phyloP scores from a whole-genome alignment of 37 sponge, comb jelly and placozoan genomes.

The Bolinopsis microptera region DNA sequence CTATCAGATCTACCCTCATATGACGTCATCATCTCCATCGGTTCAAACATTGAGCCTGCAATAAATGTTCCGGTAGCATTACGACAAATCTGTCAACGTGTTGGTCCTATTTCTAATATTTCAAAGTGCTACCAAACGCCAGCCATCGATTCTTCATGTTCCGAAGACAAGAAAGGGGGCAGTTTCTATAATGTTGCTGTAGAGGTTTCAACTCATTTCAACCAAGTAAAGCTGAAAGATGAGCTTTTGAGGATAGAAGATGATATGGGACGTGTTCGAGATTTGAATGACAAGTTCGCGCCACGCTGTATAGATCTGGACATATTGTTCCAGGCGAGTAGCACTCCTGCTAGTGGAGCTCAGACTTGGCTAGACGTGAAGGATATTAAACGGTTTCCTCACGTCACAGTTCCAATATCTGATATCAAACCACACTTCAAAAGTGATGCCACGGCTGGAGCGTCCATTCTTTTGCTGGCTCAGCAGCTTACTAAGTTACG shows the following conservation, averaged over 20 bases:
- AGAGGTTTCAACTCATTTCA: background rate
- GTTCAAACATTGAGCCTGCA: background rate
- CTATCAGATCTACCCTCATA: background rate
- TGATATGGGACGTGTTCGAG: constrained; percentile 4
- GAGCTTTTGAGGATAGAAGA: background rate
- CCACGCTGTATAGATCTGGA: background rate
- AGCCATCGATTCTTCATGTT: background rate
- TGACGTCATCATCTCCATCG: background rate
- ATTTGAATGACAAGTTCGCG: background rate
- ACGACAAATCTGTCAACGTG: background rate
- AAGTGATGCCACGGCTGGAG: background rate
- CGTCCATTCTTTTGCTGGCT: background rate
- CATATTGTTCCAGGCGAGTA: background rate
- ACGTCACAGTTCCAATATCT: background rate
- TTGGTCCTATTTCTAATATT: background rate
- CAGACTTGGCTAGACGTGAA: background rate
- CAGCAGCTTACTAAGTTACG: background rate
- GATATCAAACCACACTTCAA: constrained; percentile 12
- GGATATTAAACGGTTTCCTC: background rate
- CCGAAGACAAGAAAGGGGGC: background rate
- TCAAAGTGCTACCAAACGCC: constrained; percentile 4
- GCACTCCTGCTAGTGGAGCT: background rate
- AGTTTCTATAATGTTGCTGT: background rate
- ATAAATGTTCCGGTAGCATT: background rate
- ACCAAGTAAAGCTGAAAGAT: background rate